These are phyloP conservation scores for Thalassarche chlororhynchos DNA, from an alignment of 2,113 vertebrate genomes.

Conservation along the genomic window DNA sequence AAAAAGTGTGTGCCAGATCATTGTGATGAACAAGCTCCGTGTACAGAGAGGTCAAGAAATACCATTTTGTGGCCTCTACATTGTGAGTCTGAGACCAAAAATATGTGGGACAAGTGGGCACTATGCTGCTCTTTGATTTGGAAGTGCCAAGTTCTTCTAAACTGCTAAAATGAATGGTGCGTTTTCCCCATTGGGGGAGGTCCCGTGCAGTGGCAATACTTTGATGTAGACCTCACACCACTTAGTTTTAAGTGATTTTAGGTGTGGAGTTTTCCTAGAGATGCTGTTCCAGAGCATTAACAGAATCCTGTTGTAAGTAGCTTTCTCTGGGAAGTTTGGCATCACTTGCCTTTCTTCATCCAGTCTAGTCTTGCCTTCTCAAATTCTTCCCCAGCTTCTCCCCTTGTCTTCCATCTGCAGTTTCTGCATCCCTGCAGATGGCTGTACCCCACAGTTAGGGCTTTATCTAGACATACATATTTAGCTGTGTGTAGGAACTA, in stretches of 20 bases:
- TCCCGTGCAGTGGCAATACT: not conserved
- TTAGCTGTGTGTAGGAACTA: conserved; percentile 26
- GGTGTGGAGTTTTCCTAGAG: not conserved
- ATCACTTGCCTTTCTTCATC: not conserved
- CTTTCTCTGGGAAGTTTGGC: not conserved
- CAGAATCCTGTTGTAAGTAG: not conserved
- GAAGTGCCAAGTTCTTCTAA: not conserved
- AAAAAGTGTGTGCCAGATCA: not conserved
- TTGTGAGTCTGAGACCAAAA: not conserved
- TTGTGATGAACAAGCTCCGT: not conserved
- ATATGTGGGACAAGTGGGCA: not conserved
- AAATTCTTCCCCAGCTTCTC: not conserved
- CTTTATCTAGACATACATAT: conserved; percentile 6
- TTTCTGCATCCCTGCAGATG: conserved; percentile 6
- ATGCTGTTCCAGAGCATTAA: not conserved
- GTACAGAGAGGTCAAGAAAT: not conserved
- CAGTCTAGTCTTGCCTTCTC: not conserved
- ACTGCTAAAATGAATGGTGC: not conserved
- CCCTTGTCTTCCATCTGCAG: not conserved
- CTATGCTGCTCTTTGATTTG: not conserved
- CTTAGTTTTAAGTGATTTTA: not conserved
- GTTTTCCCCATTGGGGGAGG: not conserved
- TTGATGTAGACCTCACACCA: not conserved
- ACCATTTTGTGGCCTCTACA: not conserved
- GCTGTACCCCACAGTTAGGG: not conserved